These are phyloP conservation scores for Tribolium freemani DNA, from an alignment of 2,888 invertebrate genomes.

Conservation along the genomic window DNA sequence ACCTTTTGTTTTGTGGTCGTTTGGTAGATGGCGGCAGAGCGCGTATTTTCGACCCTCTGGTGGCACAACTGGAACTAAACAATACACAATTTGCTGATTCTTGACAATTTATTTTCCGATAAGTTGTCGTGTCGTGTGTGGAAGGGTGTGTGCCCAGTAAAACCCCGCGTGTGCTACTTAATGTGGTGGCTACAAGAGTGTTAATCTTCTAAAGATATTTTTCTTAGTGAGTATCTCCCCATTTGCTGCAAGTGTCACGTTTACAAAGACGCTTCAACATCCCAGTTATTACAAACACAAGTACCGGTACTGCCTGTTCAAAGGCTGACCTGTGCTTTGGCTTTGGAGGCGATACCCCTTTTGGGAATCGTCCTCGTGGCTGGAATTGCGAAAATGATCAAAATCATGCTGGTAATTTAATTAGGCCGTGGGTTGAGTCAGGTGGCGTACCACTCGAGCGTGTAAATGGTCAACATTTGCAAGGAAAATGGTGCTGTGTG, in stretches of 20 bases:
- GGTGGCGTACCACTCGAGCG: slow-evolving; percentile 25
- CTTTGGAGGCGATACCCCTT: slow-evolving; percentile 16
- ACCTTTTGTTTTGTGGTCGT: not conserved
- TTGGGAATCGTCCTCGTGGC: not conserved
- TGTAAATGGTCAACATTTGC: slow-evolving; percentile 8
- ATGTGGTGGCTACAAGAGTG: slow-evolving; percentile 60
- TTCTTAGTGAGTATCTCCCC: slow-evolving; percentile 53
- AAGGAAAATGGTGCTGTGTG: slow-evolving; percentile 1
- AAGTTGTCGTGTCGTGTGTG: slow-evolving; percentile 56
- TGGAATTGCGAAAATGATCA: not conserved
- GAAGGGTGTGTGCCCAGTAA: slow-evolving; percentile 61
- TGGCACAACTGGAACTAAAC: slow-evolving; percentile 22
- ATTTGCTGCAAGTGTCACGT: slow-evolving; percentile 39
- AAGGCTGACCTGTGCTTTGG: slow-evolving; percentile 35
- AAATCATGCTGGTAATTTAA: slow-evolving; percentile 44
- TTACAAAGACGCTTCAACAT: slow-evolving; percentile 49
- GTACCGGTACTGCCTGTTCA: slow-evolving; percentile 30
- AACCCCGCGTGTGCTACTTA: slow-evolving; percentile 58
- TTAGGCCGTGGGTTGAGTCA: slow-evolving; percentile 39
- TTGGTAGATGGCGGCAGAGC: not conserved
- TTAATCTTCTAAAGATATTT: slow-evolving; percentile 48
- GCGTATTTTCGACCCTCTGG: not conserved
- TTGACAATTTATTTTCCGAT: slow-evolving; percentile 59
- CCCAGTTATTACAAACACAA: slow-evolving; percentile 30
- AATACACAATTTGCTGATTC: slow-evolving; percentile 51